These are phyloP conservation scores for Motacilla alba DNA, from an alignment of 2,113 vertebrate genomes.

Conservation along the genomic window DNA sequence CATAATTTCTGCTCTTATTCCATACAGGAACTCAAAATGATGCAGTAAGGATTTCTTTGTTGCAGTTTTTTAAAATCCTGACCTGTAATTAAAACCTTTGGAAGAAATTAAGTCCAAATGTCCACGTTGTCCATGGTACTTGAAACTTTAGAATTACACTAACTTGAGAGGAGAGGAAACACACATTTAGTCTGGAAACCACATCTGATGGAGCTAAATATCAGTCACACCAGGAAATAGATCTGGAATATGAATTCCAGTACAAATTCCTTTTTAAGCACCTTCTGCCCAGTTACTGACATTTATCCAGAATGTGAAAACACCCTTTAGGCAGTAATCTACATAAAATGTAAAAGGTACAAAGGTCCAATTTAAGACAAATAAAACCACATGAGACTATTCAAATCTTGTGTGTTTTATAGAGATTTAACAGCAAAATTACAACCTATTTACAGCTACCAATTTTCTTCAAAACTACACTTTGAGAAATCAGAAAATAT, in stretches of 20 bases:
- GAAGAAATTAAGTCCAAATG: background rate
- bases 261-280: background rate
- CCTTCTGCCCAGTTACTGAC: background rate
- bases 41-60: background rate
- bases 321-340: background rate
- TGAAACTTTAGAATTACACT: background rate
- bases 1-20: background rate
- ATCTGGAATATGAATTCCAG: background rate
- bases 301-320: background rate
- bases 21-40: background rate
- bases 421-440: background rate
- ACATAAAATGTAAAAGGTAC: background rate
- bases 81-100: background rate
- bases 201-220: background rate
- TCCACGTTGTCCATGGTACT: background rate
- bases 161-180: fast-evolving
- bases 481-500: background rate
- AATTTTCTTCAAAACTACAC: background rate
- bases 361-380: background rate
- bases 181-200: background rate
- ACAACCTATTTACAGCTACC: background rate
- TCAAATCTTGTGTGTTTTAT: background rate
- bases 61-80: background rate
- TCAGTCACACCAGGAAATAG: background rate
- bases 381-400: background rate